phyloP scores from a whole-genome alignment of 2,113 vertebrate genomes.

The Pelmatolapia mariae region DNA sequence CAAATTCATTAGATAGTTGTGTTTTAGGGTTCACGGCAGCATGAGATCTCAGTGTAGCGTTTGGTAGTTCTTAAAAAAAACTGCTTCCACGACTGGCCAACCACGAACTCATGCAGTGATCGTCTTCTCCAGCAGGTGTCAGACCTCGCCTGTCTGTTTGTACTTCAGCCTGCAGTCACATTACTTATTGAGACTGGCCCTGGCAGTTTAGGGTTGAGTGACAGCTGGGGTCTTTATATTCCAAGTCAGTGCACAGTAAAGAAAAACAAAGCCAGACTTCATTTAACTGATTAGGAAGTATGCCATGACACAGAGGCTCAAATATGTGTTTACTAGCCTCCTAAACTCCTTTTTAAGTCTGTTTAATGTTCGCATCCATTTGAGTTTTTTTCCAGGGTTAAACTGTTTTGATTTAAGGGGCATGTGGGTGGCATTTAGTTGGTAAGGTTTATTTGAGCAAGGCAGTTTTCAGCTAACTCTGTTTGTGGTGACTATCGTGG shows the following conservation, averaged over 20 bases:
- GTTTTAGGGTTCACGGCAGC: background rate
- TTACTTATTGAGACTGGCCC: background rate
- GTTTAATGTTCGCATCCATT: constrained; percentile 31
- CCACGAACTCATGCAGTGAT: accelerated
- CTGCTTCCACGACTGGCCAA: background rate
- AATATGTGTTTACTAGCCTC: constrained; percentile 9
- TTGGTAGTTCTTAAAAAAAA: background rate
- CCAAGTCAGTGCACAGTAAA: background rate
- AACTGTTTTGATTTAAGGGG: constrained; percentile 13
- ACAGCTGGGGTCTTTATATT: background rate
- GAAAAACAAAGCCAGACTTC: background rate
- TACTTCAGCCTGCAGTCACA: background rate
- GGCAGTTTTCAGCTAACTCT: background rate
- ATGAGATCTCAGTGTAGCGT: background rate
- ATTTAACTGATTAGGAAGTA: constrained; percentile 15
- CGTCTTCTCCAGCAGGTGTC: constrained; percentile 45
- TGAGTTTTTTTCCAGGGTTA: background rate
- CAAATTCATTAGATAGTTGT: accelerated
- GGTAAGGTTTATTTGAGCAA: constrained; percentile 49
- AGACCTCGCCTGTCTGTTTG: background rate
- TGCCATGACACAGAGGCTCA: background rate
- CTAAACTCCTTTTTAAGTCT: background rate
- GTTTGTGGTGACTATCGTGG: constrained; percentile 1
- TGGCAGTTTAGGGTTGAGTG: background rate
- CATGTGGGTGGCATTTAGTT: constrained; percentile 31